Evolutionary conservation across 2,888 invertebrate genomes (phyloP).

Genomic region (Pyrochroa serraticornis): DNA sequence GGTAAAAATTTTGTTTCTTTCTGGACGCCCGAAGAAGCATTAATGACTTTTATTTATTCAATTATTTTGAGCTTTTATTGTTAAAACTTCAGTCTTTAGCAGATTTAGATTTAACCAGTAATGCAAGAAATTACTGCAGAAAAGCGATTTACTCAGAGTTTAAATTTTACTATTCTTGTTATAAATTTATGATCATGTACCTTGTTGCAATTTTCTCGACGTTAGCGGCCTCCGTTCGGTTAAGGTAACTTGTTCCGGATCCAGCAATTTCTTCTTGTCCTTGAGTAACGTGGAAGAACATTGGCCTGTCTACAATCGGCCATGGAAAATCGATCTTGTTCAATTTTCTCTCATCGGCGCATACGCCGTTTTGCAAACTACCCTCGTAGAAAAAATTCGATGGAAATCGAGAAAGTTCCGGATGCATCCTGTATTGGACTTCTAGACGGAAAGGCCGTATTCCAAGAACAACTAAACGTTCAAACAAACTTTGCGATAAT

Average conservation of each 20-base stretch:
- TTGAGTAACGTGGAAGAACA: slow-evolving; percentile 98
- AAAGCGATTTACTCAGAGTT: no score
- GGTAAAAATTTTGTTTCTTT: no score
- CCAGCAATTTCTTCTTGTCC: slow-evolving; percentile 99
- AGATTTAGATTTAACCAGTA: not conserved
- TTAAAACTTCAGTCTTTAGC: not conserved
- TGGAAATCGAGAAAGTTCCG: slow-evolving; percentile 95
- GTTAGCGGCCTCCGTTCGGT: slow-evolving; percentile 97
- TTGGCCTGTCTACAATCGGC: slow-evolving; percentile 95
- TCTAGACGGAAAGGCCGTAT: slow-evolving; percentile 96
- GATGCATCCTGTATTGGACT: slow-evolving; percentile 99
- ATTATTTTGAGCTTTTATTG: no score
- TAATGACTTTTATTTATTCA: no score
- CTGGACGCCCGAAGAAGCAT: no score
- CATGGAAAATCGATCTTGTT: slow-evolving; percentile 95
- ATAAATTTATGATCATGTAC: no score
- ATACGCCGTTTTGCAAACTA: slow-evolving; percentile 97
- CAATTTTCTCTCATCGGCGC: slow-evolving; percentile 91
- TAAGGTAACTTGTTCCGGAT: slow-evolving; percentile 97
- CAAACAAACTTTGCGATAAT: slow-evolving; percentile 95
- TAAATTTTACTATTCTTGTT: no score
- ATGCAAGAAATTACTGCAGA: not conserved
- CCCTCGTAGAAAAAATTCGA: slow-evolving; percentile 99
- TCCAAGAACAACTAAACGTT: slow-evolving; percentile 94
- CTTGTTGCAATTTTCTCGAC: slow-evolving; percentile 96